Evolutionary conservation across 2,888 invertebrate genomes (phyloP), one percentile per base, ranked within the genome.

Genomic region (Caenorhabditis auriculariae): DNA sequence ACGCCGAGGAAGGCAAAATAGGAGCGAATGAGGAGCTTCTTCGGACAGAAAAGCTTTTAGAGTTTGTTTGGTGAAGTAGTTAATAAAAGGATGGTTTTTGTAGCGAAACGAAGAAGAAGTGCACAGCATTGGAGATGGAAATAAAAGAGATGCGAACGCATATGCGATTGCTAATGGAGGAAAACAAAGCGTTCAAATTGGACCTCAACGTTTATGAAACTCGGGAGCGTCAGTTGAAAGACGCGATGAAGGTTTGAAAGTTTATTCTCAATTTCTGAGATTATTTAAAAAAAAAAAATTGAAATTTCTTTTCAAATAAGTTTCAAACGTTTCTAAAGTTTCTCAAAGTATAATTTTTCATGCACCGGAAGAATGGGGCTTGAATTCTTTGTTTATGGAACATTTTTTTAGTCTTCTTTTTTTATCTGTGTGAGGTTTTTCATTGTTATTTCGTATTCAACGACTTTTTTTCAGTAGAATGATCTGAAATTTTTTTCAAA

Each of bases 141-240:
- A 53, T 73, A 26, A 66, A 54, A 35, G 73, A 75, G 28, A 71
- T 69, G 9, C 52, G 71, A 17, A 60, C 57, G 27, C 65, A 70
- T 50, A 51, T 70, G 19, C 57, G 69, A 2, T 48, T 46, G 0
- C 53, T 70, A 35, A 53, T 72, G 48, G 64, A 66, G 7, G 58
- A 71, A 38, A 70, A 64, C 43, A 66, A 66, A 17, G 57, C 60
- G 6, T 43, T 72, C 29, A 66, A 69, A 42, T 47, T 59, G 5
- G 72, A 74, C 44, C 44, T 67, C 39, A 56, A 61, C 24, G 67
- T 70, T 17, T 55, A 47, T 27, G 62, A 63, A 38, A 60, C 55
- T 6, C 51, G 69, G 37, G 57, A 73, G 32, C 63, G 66, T n/a
- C 56, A 67, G 28, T 49, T 74, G 24, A 56, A 62, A 38, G 63